Base-by-base conservation (phyloP, 37 sponge, comb jelly and placozoan species). In the Spongilla lacustris region DNA sequence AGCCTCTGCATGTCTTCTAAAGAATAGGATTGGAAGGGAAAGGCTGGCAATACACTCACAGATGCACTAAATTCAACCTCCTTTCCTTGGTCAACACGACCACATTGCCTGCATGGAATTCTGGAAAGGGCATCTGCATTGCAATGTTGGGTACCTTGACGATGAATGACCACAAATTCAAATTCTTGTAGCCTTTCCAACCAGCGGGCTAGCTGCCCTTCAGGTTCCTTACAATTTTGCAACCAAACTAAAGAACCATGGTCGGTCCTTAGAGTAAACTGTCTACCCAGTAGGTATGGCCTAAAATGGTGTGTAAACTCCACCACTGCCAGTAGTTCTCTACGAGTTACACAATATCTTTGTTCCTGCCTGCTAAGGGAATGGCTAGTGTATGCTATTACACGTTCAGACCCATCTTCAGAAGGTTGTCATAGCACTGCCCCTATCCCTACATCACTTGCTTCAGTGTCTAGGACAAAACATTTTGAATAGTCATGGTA, bases 151-250 rank as follows among this genome's bases (percentile, higher is more conserved):
- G 24, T 36, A 8, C 81, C 90, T n/a, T 81, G 90, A 24, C 74
- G 49, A 68, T 89, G 89, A 34, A 74, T 38, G 19, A 89, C 83
- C 10, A 6, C 24, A 41, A 76, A 89, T 29, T 82, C 36, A 31
- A 66, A 83, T 23, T 76, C 79, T 58, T 33, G 68, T 24, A 83
- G 48, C 13, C 68, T 34, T 30, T 81, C 82, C 68, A 88, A 29
- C 88, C 88, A 88, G 12, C 88, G 73, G 23, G 82, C 85, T 22
- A 89, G 33, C n/a, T 77, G 72, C 13, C 79, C 81, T 17, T 67
- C 71, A 29, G 81, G 90, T 22, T 89, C 81, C 75, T 84, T 84
- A 67, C 83, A 89, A 22, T 67, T 72, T 6, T 27, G 34, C 34
- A 89, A 67, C 84, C 84, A 84, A 26, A 36, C 31, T 19, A 84